Evolutionary conservation across 2,888 invertebrate genomes (phyloP).

Genomic region (Tetragnatha montana): DNA sequence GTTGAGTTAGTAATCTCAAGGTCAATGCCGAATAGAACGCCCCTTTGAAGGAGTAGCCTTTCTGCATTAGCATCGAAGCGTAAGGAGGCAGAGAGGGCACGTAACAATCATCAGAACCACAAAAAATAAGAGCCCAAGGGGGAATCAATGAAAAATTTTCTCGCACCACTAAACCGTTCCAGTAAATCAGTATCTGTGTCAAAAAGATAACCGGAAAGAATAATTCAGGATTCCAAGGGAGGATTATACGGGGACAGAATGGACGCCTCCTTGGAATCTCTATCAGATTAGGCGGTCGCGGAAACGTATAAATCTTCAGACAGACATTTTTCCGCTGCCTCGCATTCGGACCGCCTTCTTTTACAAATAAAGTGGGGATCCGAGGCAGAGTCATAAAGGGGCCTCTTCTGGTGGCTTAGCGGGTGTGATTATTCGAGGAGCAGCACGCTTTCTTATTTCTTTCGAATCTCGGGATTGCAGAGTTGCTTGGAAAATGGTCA

Average conservation of each 20-base stretch:
- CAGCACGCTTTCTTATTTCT: neutral
- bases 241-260: slow-evolving; percentile 60
- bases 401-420: neutral
- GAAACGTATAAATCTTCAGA: slow-evolving; percentile 58
- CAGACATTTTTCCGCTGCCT: slow-evolving; percentile 54
- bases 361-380: neutral
- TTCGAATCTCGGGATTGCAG: slow-evolving; percentile 23
- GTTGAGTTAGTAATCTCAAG: too few species aligned
- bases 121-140: slow-evolving; percentile 17
- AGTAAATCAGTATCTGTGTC: slow-evolving; percentile 64
- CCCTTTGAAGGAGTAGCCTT: neutral
- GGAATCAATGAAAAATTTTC: slow-evolving; percentile 59
- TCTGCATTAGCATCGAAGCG: slow-evolving; percentile 20
- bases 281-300: slow-evolving; percentile 56
- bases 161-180: slow-evolving; percentile 54
- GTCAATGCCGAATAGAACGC: slow-evolving; percentile 17
- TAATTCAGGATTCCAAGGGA: slow-evolving; percentile 60
- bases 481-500: slow-evolving; percentile 46
- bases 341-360: slow-evolving; percentile 7
- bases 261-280: slow-evolving; percentile 47
- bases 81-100: slow-evolving; percentile 22
- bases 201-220: slow-evolving; percentile 63
- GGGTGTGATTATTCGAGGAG: slow-evolving; percentile 20
- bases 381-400: neutral
- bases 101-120: neutral